Conservation (phyloP, 2,797 vertebrate genomes). For the Myotis daubentonii region DNA sequence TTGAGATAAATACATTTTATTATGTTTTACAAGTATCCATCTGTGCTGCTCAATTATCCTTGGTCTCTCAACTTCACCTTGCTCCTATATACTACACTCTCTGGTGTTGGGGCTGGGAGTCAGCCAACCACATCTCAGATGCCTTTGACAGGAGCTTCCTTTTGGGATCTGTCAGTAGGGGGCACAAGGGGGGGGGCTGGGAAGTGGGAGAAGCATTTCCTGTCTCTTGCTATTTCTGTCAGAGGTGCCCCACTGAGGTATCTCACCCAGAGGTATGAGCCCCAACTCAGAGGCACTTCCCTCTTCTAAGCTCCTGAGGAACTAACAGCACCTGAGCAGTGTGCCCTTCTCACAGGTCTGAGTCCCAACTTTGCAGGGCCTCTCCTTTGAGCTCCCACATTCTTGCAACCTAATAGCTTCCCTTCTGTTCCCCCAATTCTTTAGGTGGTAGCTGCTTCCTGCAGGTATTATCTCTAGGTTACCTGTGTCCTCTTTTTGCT, state of each 20-base stretch:
- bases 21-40: neutral
- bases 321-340: neutral
- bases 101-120: neutral
- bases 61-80: neutral
- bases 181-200: neutral
- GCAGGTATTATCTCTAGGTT: neutral
- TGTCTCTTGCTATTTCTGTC: neutral
- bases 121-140: neutral
- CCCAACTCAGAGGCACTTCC: neutral
- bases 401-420: neutral
- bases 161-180: neutral
- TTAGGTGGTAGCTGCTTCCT: neutral
- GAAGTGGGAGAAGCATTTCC: neutral
- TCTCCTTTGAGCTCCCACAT: neutral
- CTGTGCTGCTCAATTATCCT: neutral
- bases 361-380: neutral
- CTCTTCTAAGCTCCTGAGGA: neutral
- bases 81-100: neutral
- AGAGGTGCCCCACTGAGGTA: neutral
- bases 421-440: neutral
- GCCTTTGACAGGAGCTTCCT: neutral
- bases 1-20: constrained; percentile 4
- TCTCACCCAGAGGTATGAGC: neutral
- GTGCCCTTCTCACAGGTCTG: neutral
- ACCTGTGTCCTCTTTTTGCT: neutral